Conservation (phyloP, 2,888 invertebrate genomes). For the Pemphredon lugubris region DNA sequence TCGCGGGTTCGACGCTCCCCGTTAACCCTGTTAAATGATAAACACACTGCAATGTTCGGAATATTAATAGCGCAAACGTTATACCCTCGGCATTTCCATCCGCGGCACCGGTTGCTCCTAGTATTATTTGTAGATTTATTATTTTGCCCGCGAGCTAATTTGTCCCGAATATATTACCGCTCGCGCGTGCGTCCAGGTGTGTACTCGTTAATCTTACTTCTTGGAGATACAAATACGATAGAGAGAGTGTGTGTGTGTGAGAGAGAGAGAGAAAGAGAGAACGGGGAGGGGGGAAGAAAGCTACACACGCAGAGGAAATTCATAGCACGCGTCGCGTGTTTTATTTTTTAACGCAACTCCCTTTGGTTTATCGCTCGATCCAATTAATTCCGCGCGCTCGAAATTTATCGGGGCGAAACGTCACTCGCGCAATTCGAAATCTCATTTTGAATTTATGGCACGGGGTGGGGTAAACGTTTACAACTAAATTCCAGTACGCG, state of each 20-base stretch:
- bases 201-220: background rate
- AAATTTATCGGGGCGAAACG: slow-evolving; percentile 49
- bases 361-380: slow-evolving; percentile 50
- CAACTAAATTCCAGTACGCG: slow-evolving; percentile 30
- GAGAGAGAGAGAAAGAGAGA: no score
- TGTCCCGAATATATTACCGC: background rate
- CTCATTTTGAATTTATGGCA: slow-evolving; percentile 55
- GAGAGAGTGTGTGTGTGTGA: no score
- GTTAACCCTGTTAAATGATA: slow-evolving; percentile 20
- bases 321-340: background rate
- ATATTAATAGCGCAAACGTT: slow-evolving; percentile 28
- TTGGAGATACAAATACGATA: background rate
- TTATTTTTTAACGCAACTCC: slow-evolving; percentile 32
- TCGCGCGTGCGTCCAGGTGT: background rate
- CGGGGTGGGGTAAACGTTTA: slow-evolving; percentile 35
- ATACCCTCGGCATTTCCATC: no score
- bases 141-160: background rate
- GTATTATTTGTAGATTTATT: slow-evolving; percentile 15
- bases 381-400: slow-evolving; percentile 40
- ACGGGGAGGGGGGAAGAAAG: no score
- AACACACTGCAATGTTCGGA: slow-evolving; percentile 17
- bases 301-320: background rate
- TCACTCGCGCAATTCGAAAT: slow-evolving; percentile 23
- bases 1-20: slow-evolving; percentile 11
- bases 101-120: no score